Evolutionary conservation across 1,140 invertebrate genomes (phyloP).

Genomic region (Psix sp.): DNA sequence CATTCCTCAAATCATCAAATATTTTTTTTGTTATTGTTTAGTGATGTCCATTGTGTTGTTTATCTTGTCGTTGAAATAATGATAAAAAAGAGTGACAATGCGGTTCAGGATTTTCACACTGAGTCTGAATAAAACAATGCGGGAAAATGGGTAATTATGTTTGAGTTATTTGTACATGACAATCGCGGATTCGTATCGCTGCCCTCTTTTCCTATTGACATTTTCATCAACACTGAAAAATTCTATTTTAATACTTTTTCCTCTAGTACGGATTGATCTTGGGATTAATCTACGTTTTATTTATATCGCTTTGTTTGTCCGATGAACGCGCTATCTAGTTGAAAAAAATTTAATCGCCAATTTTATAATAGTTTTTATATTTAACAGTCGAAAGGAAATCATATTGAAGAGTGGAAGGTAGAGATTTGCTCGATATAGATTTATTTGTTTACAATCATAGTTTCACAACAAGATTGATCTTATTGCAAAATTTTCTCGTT

Average conservation of each 20-base stretch:
- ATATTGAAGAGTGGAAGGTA: constrained; percentile 12
- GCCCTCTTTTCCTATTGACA: constrained; percentile 30
- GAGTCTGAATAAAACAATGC: constrained; percentile 40
- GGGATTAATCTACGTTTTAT: no score
- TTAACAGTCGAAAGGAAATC: constrained; percentile 3
- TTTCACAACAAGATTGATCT: constrained; percentile 24
- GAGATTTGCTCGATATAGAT: constrained; percentile 19
- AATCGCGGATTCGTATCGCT: constrained; percentile 21
- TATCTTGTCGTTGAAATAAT: constrained; percentile 29
- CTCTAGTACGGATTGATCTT: no score
- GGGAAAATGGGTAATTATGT: constrained; percentile 46
- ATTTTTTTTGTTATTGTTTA: constrained; percentile 24
- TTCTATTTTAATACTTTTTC: not conserved
- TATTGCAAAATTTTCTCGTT: constrained; percentile 4
- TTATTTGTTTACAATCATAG: constrained; percentile 18
- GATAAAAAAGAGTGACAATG: constrained; percentile 46
- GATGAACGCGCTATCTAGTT: not conserved
- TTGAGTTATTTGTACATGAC: constrained; percentile 40
- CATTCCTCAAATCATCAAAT: constrained; percentile 20
- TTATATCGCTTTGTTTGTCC: not conserved
- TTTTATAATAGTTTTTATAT: no score
- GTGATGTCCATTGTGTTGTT: constrained; percentile 47
- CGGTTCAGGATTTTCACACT: constrained; percentile 46
- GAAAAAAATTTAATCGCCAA: not conserved
- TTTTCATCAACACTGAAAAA: constrained; percentile 7